Evolutionary conservation across 2,113 vertebrate species (phyloP).

Genomic region (Anarhynchus alexandrinus): DNA sequence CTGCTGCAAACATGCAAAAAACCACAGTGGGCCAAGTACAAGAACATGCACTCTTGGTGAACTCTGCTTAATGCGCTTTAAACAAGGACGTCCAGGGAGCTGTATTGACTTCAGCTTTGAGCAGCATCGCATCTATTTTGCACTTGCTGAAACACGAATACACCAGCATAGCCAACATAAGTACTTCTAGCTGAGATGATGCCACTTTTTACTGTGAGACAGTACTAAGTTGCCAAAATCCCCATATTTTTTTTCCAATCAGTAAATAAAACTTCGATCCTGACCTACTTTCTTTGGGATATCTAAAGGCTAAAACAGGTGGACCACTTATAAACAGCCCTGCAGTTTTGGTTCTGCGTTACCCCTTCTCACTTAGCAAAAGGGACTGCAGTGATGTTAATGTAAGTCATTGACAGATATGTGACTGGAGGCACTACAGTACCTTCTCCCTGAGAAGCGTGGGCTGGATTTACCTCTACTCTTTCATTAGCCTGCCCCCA

Average conservation of each 20-base stretch:
- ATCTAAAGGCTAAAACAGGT: not conserved
- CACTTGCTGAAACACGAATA: not conserved
- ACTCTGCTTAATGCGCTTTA: not conserved
- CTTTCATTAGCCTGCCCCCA: conserved; percentile 23
- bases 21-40: not conserved
- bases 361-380: not conserved
- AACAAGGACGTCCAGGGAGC: not conserved
- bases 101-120: not conserved
- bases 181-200: not conserved
- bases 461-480: not conserved
- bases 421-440: not conserved
- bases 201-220: not conserved
- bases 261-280: not conserved
- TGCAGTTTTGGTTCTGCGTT: not conserved
- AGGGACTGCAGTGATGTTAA: not conserved
- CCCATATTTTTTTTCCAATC: not conserved
- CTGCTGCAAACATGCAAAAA: not conserved
- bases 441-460: not conserved
- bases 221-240: not conserved
- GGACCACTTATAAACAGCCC: not conserved
- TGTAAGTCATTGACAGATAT: not conserved
- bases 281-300: not conserved
- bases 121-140: not conserved
- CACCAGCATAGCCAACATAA: not conserved
- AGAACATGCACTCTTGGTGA: not conserved